These are phyloP conservation scores for Protobothrops flavoviridis DNA, from an alignment of 2,113 vertebrate genomes.

Conservation along the genomic window DNA sequence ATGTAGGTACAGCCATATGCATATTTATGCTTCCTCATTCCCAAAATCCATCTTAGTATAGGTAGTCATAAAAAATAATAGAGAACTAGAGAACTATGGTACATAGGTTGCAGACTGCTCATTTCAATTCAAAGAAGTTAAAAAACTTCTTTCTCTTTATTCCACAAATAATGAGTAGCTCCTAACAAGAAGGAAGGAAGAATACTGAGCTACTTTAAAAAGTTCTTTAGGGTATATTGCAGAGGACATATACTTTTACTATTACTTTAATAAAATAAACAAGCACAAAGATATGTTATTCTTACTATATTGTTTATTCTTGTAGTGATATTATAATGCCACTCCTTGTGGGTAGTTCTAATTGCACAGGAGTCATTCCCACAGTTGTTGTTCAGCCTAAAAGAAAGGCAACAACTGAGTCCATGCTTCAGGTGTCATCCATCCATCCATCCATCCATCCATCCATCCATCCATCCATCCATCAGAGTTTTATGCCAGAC, in stretches of 20 bases:
- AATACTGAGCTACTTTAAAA: background rate
- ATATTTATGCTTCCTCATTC: background rate
- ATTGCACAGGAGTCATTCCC: background rate
- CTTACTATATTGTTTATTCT: background rate
- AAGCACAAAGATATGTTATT: background rate
- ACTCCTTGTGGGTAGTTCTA: background rate
- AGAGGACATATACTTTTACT: background rate
- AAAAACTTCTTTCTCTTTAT: background rate
- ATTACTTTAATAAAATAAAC: background rate
- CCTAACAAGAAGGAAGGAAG: background rate
- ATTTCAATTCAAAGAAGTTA: background rate
- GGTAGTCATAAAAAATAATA: background rate
- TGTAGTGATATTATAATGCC: background rate
- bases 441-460: background rate
- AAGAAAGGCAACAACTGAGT: background rate
- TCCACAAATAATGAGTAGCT: background rate
- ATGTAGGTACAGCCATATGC: background rate
- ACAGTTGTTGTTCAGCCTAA: background rate
- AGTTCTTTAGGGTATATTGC: background rate
- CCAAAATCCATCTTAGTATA: background rate
- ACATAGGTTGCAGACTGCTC: background rate
- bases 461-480: background rate
- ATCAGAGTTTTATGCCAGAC: background rate
- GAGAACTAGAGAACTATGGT: background rate
- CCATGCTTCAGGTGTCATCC: background rate